These are phyloP conservation scores for Dysmachus trigonus DNA, from an alignment of 2,888 invertebrate genomes.

Conservation along the genomic window DNA sequence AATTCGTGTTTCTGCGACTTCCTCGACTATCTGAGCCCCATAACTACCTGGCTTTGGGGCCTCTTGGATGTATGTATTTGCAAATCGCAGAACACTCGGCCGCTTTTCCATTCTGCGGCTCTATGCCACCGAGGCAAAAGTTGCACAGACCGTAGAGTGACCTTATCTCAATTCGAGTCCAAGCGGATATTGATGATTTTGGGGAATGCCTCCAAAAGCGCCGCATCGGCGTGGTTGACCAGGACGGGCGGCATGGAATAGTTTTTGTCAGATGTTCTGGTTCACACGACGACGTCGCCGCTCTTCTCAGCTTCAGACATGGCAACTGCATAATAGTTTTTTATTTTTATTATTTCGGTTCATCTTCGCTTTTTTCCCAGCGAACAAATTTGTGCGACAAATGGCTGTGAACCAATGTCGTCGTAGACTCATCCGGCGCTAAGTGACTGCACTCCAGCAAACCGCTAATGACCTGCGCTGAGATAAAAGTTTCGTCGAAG, in stretches of 20 bases:
- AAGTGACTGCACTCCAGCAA: not conserved
- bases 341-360: not conserved
- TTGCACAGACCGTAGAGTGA: not conserved
- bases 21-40: not conserved
- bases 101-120: not conserved
- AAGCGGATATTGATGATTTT: slow-evolving; percentile 13
- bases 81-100: not conserved
- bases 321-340: not conserved
- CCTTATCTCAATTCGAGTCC: not conserved
- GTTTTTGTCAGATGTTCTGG: slow-evolving; percentile 8
- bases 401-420: not conserved
- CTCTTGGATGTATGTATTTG: not conserved
- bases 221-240: not conserved
- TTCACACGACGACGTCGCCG: slow-evolving; percentile 14
- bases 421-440: not conserved
- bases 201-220: not conserved
- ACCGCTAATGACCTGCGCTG: not conserved
- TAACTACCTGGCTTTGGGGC: not conserved
- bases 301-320: not conserved
- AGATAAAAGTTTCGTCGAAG: not conserved
- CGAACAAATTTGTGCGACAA: not conserved
- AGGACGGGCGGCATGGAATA: not conserved
- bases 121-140: not conserved
- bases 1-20: not conserved
- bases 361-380: slow-evolving; percentile 5